A percentile compares a stretch with the other conserved stretches of the same genome.
These are phyloP conservation scores for Paraescarpia echinospica DNA, from an alignment of 1,140 invertebrate genomes.

Conservation along the genomic window DNA sequence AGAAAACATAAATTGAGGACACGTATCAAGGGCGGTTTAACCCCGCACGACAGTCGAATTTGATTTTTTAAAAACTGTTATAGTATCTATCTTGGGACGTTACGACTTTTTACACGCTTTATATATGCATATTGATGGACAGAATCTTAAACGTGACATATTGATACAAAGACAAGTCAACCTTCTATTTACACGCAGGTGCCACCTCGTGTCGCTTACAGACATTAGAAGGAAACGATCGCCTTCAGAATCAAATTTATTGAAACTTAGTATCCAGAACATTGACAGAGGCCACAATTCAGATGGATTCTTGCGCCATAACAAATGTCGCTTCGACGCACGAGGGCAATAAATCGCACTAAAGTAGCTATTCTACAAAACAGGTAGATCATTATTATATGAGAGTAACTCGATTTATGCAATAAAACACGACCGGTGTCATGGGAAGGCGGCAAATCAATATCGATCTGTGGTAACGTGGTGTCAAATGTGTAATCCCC, in stretches of 20 bases:
- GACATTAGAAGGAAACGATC: background rate
- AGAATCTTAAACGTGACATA: background rate
- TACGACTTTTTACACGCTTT: background rate
- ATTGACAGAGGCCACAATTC: background rate
- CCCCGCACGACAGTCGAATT: background rate
- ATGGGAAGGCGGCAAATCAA: background rate
- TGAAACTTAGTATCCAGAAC: background rate
- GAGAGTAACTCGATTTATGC: background rate
- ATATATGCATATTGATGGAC: background rate
- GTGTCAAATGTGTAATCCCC: background rate
- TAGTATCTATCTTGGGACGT: background rate
- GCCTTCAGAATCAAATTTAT: background rate
- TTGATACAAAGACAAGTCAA: background rate
- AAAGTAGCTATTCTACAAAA: background rate
- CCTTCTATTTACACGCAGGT: background rate
- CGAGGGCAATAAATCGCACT: background rate
- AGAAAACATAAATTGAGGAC: too few species aligned
- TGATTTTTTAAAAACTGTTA: background rate
- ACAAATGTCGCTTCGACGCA: background rate
- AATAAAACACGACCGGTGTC: background rate
- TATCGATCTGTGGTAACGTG: background rate
- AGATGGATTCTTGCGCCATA: background rate
- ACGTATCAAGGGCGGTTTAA: too few species aligned
- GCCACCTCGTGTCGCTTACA: background rate
- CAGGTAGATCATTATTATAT: background rate